These are phyloP conservation scores for Decapterus maruadsi DNA, from an alignment of 2,797 vertebrate species.

Conservation along the genomic window DNA sequence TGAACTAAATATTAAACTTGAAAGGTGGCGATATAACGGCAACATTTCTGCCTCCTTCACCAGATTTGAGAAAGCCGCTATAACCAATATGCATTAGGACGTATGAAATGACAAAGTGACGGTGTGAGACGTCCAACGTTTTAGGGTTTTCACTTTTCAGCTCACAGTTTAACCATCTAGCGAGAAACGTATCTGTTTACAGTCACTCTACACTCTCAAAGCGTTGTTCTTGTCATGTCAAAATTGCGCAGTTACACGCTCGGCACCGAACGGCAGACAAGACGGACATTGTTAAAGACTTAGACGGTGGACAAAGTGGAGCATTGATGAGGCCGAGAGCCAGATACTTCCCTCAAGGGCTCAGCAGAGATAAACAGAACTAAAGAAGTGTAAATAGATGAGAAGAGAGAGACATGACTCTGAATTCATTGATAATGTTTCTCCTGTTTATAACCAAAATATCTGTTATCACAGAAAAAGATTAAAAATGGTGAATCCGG, in stretches of 20 bases:
- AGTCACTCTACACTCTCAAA: too few species aligned
- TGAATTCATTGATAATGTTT: not conserved
- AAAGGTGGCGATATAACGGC: not conserved
- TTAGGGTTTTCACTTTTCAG: not conserved
- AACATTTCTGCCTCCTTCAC: not conserved
- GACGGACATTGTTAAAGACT: not conserved
- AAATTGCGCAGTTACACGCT: not conserved
- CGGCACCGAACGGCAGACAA: not conserved
- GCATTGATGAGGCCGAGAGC: not conserved
- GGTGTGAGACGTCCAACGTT: not conserved
- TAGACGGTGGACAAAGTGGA: not conserved
- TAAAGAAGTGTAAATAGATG: too few species aligned
- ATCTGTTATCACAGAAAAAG: too few species aligned
- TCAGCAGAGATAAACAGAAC: too few species aligned
- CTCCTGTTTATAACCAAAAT: too few species aligned
- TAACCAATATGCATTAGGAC: not conserved
- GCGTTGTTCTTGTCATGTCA: not conserved
- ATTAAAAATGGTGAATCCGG: too few species aligned
- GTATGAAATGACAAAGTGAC: too few species aligned
- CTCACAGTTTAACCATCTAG: not conserved
- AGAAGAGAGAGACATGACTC: not conserved
- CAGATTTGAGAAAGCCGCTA: not conserved
- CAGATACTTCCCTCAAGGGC: not conserved
- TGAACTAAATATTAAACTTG: slow-evolving; percentile 2
- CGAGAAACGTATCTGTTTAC: too few species aligned